Evolutionary conservation across 2,797 vertebrate genomes (phyloP).

Genomic region (Hozukius guyotensis): DNA sequence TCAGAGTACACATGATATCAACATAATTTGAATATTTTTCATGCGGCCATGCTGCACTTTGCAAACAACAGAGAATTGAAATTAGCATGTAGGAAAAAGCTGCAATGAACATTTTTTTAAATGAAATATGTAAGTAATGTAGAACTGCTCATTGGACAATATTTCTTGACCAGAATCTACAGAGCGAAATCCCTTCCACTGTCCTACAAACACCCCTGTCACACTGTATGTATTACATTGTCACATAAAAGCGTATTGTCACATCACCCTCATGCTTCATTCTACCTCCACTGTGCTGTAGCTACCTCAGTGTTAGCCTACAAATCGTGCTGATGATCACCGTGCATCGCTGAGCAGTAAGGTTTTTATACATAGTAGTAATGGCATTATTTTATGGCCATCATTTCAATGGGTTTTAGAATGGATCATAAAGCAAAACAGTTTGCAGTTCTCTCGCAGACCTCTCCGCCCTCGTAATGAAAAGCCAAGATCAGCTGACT

Average conservation of each 20-base stretch:
- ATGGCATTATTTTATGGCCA: slow-evolving; percentile 95
- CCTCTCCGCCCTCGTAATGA: slow-evolving; percentile 75
- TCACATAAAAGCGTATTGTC: slow-evolving; percentile 60
- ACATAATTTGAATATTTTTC: background rate
- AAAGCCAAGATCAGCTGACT: slow-evolving; percentile 86
- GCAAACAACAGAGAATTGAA: background rate
- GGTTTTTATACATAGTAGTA: slow-evolving; percentile 89
- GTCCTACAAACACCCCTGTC: slow-evolving; percentile 38
- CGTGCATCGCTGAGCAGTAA: slow-evolving; percentile 93
- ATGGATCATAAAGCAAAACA: slow-evolving; percentile 94
- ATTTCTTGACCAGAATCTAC: slow-evolving; percentile 13
- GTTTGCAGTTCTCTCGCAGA: slow-evolving; percentile 82
- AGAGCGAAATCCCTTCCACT: background rate
- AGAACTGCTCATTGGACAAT: background rate
- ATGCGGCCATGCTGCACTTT: background rate
- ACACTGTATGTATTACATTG: slow-evolving; percentile 53
- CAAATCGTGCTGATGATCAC: slow-evolving; percentile 89
- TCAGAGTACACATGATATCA: slow-evolving; percentile 4
- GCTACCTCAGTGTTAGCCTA: slow-evolving; percentile 64
- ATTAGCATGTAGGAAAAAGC: background rate
- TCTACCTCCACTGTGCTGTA: slow-evolving; percentile 45
- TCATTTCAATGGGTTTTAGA: slow-evolving; percentile 95
- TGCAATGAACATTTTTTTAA: background rate
- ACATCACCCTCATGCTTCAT: slow-evolving; percentile 56
- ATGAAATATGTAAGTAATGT: slow-evolving; percentile 7